Evolutionary conservation across 1,140 invertebrate species (phyloP).

Genomic region (Drosophila dunni): DNA sequence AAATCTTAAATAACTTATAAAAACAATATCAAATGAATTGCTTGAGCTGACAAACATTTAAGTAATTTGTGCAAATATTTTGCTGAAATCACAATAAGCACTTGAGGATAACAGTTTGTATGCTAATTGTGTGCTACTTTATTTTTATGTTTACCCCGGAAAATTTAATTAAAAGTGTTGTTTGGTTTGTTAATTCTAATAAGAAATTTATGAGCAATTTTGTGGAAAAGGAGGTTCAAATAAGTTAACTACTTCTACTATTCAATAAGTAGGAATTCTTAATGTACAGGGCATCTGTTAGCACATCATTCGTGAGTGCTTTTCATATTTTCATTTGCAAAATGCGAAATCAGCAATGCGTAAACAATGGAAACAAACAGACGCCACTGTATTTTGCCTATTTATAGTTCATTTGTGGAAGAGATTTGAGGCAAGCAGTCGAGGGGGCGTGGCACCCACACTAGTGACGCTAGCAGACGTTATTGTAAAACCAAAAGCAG

Average conservation of each 20-base stretch:
- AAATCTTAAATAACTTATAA: slow-evolving; percentile 10
- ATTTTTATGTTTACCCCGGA: not conserved
- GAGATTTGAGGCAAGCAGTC: not conserved
- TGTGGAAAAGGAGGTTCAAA: no score
- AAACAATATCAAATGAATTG: slow-evolving; percentile 33
- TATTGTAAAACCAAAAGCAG: slow-evolving; percentile 11
- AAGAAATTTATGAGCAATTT: no score
- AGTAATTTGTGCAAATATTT: slow-evolving; percentile 37
- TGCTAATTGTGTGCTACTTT: not conserved
- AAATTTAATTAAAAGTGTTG: no score
- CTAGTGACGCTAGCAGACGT: slow-evolving; percentile 12
- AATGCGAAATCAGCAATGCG: slow-evolving; percentile 53
- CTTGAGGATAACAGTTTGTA: slow-evolving; percentile 32
- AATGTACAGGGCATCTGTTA: not conserved
- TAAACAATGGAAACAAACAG: slow-evolving; percentile 46
- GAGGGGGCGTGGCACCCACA: slow-evolving; percentile 1
- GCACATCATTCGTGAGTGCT: not conserved
- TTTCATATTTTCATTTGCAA: slow-evolving; percentile 34
- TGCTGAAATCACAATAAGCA: slow-evolving; percentile 5
- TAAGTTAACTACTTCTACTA: no score
- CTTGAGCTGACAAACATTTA: slow-evolving; percentile 28
- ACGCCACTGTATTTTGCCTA: slow-evolving; percentile 26
- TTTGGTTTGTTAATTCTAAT: no score
- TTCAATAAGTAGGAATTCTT: not conserved
- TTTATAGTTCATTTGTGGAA: slow-evolving; percentile 69